Evolutionary conservation across 2,888 invertebrate genomes (phyloP), one percentile per base, ranked within the genome.

Genomic region (Blastobasis adustella): DNA sequence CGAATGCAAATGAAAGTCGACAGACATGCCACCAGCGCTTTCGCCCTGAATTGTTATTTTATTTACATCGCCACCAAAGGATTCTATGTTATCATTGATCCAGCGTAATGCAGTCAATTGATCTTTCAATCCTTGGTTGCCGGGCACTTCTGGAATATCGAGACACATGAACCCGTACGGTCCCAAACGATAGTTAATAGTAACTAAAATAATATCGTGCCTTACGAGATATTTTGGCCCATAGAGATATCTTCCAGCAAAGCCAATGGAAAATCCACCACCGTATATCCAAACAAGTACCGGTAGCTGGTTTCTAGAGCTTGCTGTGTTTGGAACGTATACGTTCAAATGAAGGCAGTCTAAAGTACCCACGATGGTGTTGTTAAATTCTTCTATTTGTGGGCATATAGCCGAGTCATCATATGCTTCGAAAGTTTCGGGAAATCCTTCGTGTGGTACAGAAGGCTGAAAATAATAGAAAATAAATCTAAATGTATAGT

Each of bases 291-390:
- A 67, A 37, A 63, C 45, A 55, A 79, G 79, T 49, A 81, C 81
- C 62, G 77, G 79, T 0, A 81, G 58, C 0, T 78, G 72, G 47
- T 81, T 80, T 79, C 78, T 3, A 76, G 68, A 10, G 71, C 61
- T 45, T 67, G 73, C 74, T 4, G 58, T 47, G 4, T 49, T 48
- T 4, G 81, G 79, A 1, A 72, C 73, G 10, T 70, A 78, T 0
- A 81, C 49, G 45, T 71, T 74, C 2, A 81, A 57, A 7, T 63
- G 65, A 1, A 80, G 61, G 41, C 80, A 81, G 45, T 81, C 66
- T 0, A 68, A 52, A 4, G 54, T 58, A 2, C 79, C 79, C 0
- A 53, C 38, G n/a, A 65, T 37, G 37, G 37, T 10, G 10, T 43
- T 49, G 37, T 60, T 62, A 8, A 62, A 62, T 37, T 66, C 65